phyloP scores from a whole-genome alignment of 2,888 invertebrate species.

The Latrodectus hesperus region DNA sequence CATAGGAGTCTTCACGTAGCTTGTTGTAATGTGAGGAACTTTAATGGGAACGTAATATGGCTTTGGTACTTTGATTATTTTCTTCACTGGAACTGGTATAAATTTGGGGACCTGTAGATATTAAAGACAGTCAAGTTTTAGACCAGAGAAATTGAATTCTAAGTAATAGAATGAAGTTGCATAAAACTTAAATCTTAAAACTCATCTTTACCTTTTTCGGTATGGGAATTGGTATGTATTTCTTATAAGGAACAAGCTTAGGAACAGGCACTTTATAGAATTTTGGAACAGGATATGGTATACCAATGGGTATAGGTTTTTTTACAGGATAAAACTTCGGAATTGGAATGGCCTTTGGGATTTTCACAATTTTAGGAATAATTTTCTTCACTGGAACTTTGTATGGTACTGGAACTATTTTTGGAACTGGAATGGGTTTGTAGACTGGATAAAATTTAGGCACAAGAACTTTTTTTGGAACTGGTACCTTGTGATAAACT shows the following conservation, averaged over 20 bases:
- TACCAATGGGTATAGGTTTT: conserved; percentile 55
- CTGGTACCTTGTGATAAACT: conserved; percentile 58
- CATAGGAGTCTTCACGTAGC: conserved; percentile 60
- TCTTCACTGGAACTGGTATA: conserved; percentile 59
- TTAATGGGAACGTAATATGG: conserved; percentile 63
- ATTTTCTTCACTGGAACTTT: conserved; percentile 63
- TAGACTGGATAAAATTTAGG: conserved; percentile 56
- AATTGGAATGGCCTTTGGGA: conserved; percentile 51
- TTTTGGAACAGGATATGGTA: conserved; percentile 63
- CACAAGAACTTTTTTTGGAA: conserved; percentile 60
- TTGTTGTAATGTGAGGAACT: conserved; percentile 54
- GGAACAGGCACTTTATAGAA: conserved; percentile 41
- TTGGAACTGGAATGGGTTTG: conserved; percentile 54
- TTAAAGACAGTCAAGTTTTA: too few relatives aligned
- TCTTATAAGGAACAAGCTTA: conserved; percentile 53
- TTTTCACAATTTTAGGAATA: conserved; percentile 66
- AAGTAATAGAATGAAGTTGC: too few relatives aligned
- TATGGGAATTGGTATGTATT: conserved; percentile 58
- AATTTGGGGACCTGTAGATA: conserved; percentile 45
- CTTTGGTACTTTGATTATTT: conserved; percentile 63
- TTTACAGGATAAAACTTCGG: conserved; percentile 56
- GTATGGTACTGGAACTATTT: conserved; percentile 58
- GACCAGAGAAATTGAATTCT: too few relatives aligned
- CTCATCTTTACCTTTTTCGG: conserved; percentile 39
- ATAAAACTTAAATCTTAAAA: background rate